These are phyloP conservation scores for Caenorhabditis afra DNA, from an alignment of 2,888 invertebrate genomes.

Conservation along the genomic window DNA sequence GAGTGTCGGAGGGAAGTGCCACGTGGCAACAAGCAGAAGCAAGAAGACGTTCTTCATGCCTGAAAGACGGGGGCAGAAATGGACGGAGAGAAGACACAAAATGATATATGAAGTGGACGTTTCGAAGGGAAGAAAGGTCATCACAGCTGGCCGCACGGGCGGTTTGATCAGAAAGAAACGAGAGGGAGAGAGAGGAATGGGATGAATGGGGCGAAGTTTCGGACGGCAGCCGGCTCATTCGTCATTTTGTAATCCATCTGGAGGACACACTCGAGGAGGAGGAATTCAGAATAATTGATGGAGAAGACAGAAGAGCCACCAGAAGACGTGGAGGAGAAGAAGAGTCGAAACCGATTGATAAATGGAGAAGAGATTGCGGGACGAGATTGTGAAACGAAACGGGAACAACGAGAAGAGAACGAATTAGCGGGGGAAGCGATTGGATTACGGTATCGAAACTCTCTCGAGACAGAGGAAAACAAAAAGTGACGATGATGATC, in stretches of 20 bases:
- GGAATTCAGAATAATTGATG: slow-evolving; percentile 43
- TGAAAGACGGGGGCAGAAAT: background rate
- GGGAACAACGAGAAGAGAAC: slow-evolving; percentile 6
- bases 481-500: background rate
- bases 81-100: slow-evolving; percentile 1
- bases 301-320: background rate
- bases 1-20: slow-evolving; percentile 1
- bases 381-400: slow-evolving; percentile 38
- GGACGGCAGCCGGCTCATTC: slow-evolving; percentile 24
- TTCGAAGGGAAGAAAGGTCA: slow-evolving; percentile 36
- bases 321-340: background rate
- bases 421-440: background rate
- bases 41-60: slow-evolving; percentile 35
- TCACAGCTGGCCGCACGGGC: slow-evolving; percentile 26
- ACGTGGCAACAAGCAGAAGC: slow-evolving; percentile 43
- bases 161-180: slow-evolving; percentile 17
- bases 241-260: slow-evolving; percentile 58
- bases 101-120: slow-evolving; percentile 8
- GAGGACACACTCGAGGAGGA: slow-evolving; percentile 13
- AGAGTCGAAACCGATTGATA: slow-evolving; percentile 35
- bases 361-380: slow-evolving; percentile 35
- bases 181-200: background rate
- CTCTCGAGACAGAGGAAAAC: background rate
- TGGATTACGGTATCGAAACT: background rate
- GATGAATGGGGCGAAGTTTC: slow-evolving; percentile 2